phyloP scores from a whole-genome alignment of 2,888 invertebrate genomes.

The Copidosoma aretas region DNA sequence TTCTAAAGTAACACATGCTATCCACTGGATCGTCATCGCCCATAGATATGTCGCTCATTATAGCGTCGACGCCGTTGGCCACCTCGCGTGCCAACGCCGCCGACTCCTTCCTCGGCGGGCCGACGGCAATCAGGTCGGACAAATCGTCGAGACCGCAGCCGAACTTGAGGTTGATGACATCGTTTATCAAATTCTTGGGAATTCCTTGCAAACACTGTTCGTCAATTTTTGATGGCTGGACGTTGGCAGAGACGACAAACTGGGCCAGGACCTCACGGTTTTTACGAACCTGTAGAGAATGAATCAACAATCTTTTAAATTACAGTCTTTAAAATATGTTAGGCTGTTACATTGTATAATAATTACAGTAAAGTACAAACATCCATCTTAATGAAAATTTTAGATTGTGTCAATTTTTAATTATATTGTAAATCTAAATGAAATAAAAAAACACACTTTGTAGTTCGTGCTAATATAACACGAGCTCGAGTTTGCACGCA shows the following conservation, averaged over 20 bases:
- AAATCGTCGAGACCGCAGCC: constrained; percentile 58
- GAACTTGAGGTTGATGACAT: constrained; percentile 61
- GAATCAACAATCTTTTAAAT: too few relatives aligned
- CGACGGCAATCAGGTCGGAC: constrained; percentile 45
- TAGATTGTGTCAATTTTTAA: too few relatives aligned
- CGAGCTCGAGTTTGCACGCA: too few relatives aligned
- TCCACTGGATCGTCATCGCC: constrained; percentile 57
- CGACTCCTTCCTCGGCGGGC: constrained; percentile 59
- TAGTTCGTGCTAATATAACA: too few relatives aligned
- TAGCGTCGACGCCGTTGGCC: constrained; percentile 49
- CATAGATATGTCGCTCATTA: constrained; percentile 61
- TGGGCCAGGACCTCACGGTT: constrained; percentile 60
- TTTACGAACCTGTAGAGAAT: constrained; percentile 53
- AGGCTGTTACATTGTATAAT: too few relatives aligned
- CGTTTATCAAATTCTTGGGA: constrained; percentile 60
- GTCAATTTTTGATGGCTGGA: constrained; percentile 60
- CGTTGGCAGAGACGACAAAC: constrained; percentile 60
- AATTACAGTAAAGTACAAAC: too few relatives aligned
- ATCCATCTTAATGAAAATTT: too few relatives aligned
- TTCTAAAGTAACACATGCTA: constrained; percentile 58
- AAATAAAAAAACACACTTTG: too few relatives aligned
- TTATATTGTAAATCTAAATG: too few relatives aligned
- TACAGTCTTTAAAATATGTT: too few relatives aligned
- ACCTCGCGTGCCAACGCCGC: constrained; percentile 54
- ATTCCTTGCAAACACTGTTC: constrained; percentile 60